Percentiles rank a stretch among this genome's conserved stretches.
Evolutionary conservation across 2,797 vertebrate species (phyloP).

Genomic region (Tenualosa ilisha): DNA sequence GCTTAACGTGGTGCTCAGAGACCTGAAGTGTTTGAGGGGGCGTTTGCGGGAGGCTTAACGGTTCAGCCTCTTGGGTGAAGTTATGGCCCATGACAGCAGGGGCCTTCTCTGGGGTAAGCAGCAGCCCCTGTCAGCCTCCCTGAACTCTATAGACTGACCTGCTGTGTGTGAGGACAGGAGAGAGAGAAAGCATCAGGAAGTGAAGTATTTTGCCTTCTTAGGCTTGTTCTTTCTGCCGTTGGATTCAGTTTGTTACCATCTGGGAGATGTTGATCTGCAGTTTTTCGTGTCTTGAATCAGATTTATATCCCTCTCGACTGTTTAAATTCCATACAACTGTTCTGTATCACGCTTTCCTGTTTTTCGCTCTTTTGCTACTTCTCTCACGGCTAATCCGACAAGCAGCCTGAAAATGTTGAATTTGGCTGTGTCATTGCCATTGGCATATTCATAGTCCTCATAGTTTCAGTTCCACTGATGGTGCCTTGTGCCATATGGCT

Average conservation of each 20-base stretch:
- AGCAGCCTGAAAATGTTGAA: neutral
- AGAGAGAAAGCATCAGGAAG: too few species aligned
- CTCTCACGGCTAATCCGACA: neutral
- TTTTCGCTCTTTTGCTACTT: neutral
- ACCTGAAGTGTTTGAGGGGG: neutral
- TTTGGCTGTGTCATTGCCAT: neutral
- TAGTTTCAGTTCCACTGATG: neutral
- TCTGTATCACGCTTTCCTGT: neutral
- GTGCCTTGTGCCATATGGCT: neutral
- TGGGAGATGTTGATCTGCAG: too few species aligned
- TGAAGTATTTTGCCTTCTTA: too few species aligned
- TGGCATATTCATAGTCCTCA: neutral
- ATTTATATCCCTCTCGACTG: neutral
- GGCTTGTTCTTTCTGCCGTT: too few species aligned
- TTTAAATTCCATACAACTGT: neutral
- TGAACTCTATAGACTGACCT: neutral
- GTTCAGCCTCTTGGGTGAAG: neutral
- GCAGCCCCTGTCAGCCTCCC: neutral
- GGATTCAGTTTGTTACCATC: too few species aligned
- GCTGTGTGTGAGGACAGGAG: neutral
- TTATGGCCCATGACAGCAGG: neutral
- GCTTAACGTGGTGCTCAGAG: neutral
- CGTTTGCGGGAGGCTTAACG: neutral
- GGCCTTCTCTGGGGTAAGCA: neutral
- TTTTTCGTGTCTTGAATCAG: neutral